Conservation (phyloP, 1,140 invertebrate species). For the Macrobrachium rosenbergii region DNA sequence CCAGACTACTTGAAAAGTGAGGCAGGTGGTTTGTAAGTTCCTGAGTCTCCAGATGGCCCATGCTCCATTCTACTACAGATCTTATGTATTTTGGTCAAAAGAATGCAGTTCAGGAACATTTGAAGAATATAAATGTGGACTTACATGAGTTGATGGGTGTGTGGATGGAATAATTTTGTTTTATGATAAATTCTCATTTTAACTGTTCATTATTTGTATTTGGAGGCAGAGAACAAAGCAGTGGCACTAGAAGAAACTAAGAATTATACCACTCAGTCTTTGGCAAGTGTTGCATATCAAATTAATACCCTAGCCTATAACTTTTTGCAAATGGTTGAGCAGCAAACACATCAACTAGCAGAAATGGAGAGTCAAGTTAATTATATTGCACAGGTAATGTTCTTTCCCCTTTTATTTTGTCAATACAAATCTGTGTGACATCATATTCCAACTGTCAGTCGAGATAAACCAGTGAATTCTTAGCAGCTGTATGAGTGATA, state of each 20-base stretch:
- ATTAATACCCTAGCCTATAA: constrained; percentile 98
- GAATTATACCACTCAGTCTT: constrained; percentile 97
- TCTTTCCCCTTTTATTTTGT: not conserved
- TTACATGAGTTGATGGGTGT: not conserved
- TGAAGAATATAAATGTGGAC: too few species aligned
- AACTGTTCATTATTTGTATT: not conserved
- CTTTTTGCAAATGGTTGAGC: constrained; percentile 89
- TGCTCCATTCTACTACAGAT: too few species aligned
- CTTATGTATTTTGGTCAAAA: too few species aligned
- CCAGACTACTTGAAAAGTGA: too few species aligned
- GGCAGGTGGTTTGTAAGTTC: too few species aligned
- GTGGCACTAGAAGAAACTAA: constrained; percentile 97
- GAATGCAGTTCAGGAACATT: too few species aligned
- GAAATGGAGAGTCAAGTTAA: constrained; percentile 98
- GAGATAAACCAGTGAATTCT: too few species aligned
- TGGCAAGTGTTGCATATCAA: constrained; percentile 98
- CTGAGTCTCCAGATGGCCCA: too few species aligned
- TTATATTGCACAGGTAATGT: constrained; percentile 86
- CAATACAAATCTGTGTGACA: not conserved
- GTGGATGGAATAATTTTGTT: not conserved
- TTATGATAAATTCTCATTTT: not conserved
- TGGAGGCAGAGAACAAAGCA: constrained; percentile 88
- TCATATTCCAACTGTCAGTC: too few species aligned
- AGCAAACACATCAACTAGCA: constrained; percentile 91
- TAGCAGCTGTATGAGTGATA: too few species aligned